Evolutionary conservation across 2,888 invertebrate genomes (phyloP).

Genomic region (Drosophila vallismaia): DNA sequence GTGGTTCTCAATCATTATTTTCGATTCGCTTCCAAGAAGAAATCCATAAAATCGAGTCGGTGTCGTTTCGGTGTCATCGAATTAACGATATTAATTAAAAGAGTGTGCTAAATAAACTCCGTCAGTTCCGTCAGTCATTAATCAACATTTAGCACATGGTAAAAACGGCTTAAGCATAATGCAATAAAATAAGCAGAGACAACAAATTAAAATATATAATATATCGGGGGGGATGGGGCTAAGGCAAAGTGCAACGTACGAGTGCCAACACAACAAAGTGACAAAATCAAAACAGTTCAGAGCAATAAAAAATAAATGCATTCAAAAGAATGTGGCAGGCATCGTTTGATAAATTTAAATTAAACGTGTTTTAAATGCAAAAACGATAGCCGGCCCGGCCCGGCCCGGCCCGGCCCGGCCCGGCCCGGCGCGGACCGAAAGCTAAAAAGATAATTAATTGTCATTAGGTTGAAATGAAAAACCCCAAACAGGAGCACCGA

Average conservation of each 20-base stretch:
- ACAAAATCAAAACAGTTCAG: constrained; percentile 65
- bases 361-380: constrained; percentile 77
- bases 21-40: constrained; percentile 15
- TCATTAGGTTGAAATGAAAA: constrained; percentile 30
- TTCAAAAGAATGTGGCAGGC: constrained; percentile 64
- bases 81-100: constrained; percentile 22
- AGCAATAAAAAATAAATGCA: constrained; percentile 58
- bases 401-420: background rate
- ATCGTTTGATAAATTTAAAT: constrained; percentile 70
- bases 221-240: constrained; percentile 1
- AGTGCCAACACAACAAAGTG: constrained; percentile 14
- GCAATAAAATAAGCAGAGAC: constrained; percentile 13
- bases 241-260: constrained; percentile 56
- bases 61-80: constrained; percentile 20
- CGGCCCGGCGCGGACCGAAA: background rate
- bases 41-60: constrained; percentile 18
- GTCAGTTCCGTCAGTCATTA: constrained; percentile 12
- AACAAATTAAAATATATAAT: background rate
- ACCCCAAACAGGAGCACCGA: constrained; percentile 25
- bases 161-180: constrained; percentile 34
- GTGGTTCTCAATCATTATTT: constrained; percentile 14
- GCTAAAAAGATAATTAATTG: constrained; percentile 55
- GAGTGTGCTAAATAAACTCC: constrained; percentile 11
- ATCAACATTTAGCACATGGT: constrained; percentile 41
- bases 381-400: constrained; percentile 39